Conservation (phyloP, 2,797 vertebrate genomes). For the Scolopax bukidnonensis region DNA sequence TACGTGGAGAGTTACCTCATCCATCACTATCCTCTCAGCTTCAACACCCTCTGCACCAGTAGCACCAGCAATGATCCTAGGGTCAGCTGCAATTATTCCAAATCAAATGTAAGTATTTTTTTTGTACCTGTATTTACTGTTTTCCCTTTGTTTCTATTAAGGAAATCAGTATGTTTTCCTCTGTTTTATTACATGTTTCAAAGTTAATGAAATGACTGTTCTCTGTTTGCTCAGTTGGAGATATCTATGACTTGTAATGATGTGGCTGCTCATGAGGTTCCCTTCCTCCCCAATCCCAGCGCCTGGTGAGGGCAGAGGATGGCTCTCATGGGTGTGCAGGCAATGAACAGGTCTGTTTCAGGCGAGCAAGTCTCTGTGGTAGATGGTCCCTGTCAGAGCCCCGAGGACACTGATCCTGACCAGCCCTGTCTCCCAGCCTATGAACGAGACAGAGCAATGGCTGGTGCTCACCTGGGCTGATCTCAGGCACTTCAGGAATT, state of each 20-base stretch:
- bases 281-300: not conserved
- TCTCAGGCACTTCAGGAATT: not conserved
- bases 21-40: fast-evolving
- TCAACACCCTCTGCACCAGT: no score
- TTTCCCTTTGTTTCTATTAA: not conserved
- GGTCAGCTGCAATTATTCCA: not conserved
- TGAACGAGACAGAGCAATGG: no score
- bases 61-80: fast-evolving
- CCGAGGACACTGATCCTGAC: no score
- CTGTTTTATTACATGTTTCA: not conserved
- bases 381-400: not conserved
- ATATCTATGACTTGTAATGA: not conserved
- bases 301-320: not conserved
- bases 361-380: not conserved
- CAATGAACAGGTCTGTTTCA: not conserved
- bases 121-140: not conserved
- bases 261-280: not conserved
- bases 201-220: not conserved
- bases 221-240: not conserved
- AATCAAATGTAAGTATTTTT: not conserved
- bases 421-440: not conserved
- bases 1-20: not conserved
- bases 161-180: not conserved
- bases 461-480: not conserved
- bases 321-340: not conserved